Conservation (phyloP, 2,797 vertebrate genomes). For the Sarcoramphus papa region DNA sequence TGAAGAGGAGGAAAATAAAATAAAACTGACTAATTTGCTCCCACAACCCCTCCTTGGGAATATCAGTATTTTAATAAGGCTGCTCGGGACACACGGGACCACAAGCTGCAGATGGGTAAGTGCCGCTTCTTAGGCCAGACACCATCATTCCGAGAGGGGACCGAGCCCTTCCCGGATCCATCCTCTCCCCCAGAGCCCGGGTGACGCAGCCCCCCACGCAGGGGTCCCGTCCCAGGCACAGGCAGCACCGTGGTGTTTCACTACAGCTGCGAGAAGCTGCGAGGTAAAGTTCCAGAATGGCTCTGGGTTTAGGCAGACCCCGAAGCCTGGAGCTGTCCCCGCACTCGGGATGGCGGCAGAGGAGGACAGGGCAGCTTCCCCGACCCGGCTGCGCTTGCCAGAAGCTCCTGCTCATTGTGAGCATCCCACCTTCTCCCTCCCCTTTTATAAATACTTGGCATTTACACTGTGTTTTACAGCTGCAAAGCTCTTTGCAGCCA, state of each 20-base stretch:
- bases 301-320: background rate
- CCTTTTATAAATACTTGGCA: background rate
- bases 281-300: background rate
- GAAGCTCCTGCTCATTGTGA: background rate
- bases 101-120: background rate
- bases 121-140: background rate
- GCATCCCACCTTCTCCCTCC: background rate
- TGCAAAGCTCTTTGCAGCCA: background rate
- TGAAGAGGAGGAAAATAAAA: background rate
- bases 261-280: background rate
- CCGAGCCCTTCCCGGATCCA: background rate
- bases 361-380: background rate
- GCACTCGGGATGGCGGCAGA: accelerated
- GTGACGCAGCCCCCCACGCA: background rate
- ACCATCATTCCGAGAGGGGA: background rate
- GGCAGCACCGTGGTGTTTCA: background rate
- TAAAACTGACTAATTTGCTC: background rate
- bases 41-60: background rate
- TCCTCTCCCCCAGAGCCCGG: background rate
- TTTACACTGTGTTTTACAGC: background rate
- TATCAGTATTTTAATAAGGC: background rate
- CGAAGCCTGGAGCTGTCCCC: background rate
- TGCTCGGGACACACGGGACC: background rate
- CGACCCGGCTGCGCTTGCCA: accelerated
- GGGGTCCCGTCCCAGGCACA: background rate